Percentiles rank a stretch among this genome's conserved stretches.
These are phyloP conservation scores for Apodemus sylvaticus DNA, from an alignment of 2,113 vertebrate species.

Conservation along the genomic window DNA sequence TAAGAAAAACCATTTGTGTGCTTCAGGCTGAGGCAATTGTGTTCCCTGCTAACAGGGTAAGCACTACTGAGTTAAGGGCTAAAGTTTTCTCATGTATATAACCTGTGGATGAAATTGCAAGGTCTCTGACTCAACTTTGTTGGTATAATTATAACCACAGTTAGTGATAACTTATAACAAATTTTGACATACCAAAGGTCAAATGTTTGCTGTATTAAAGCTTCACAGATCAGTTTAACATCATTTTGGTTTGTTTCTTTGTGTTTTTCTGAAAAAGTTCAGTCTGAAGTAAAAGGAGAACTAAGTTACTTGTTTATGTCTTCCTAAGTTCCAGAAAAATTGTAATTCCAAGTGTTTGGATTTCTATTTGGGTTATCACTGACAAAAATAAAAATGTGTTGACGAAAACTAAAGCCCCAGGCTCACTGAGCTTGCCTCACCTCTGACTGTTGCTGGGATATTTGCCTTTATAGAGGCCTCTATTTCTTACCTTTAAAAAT, in stretches of 20 bases:
- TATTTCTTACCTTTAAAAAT: background rate
- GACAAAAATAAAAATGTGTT: background rate
- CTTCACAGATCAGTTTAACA: background rate
- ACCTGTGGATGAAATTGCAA: background rate
- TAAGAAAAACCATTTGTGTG: constrained; percentile 65
- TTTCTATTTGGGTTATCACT: background rate
- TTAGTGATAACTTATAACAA: background rate
- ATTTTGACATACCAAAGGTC: background rate
- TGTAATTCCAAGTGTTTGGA: background rate
- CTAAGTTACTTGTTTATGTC: background rate
- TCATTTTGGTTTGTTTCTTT: background rate
- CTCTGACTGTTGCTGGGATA: background rate
- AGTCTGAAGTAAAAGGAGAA: background rate
- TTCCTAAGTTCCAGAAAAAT: background rate
- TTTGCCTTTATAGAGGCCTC: background rate
- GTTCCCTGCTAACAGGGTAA: constrained; percentile 31
- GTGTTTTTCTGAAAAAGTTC: background rate
- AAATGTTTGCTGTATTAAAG: background rate
- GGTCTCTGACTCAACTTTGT: background rate
- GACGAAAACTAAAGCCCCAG: background rate
- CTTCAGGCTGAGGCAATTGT: constrained; percentile 47
- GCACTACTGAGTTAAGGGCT: constrained; percentile 50
- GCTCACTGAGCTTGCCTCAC: background rate
- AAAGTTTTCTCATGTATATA: background rate
- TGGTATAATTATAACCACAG: background rate